These are phyloP conservation scores for Eugnorisma glareosa DNA, from an alignment of 2,888 invertebrate genomes.

Conservation along the genomic window DNA sequence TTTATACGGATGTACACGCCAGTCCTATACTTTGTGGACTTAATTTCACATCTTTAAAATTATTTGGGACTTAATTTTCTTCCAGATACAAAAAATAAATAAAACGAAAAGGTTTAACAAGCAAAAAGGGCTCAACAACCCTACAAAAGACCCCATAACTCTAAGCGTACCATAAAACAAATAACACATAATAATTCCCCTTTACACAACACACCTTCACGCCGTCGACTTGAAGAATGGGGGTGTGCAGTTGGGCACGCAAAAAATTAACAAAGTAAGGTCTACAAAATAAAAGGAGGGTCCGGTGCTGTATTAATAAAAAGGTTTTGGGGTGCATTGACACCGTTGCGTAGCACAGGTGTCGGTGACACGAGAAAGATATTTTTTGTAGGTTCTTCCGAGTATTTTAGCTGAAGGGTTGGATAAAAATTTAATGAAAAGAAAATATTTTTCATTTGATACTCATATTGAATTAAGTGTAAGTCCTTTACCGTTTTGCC, in stretches of 20 bases:
- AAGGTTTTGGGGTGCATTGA: slow-evolving; percentile 62
- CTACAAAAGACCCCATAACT: slow-evolving; percentile 27
- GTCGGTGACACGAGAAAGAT: not conserved
- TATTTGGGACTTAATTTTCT: not conserved
- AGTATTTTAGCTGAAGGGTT: not conserved
- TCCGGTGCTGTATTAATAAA: slow-evolving; percentile 56
- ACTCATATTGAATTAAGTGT: not conserved
- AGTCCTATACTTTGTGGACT: not conserved
- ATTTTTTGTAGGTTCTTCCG: not conserved
- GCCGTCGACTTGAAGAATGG: slow-evolving; percentile 55
- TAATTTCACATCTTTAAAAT: not conserved
- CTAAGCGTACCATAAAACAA: slow-evolving; percentile 41
- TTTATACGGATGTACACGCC: too few species aligned
- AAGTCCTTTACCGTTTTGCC: not conserved
- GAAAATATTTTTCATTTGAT: not conserved
- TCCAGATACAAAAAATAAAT: not conserved
- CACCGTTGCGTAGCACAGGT: slow-evolving; percentile 60
- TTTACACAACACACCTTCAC: slow-evolving; percentile 55
- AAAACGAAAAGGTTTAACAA: slow-evolving; percentile 14
- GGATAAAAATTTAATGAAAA: not conserved
- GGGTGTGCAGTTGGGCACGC: slow-evolving; percentile 46
- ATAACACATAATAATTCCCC: slow-evolving; percentile 57
- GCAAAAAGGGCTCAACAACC: slow-evolving; percentile 1
- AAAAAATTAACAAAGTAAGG: slow-evolving; percentile 74
- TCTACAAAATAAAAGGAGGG: slow-evolving; percentile 68